Conservation (phyloP, 2,113 vertebrate genomes). For the Laterallus jamaicensis region DNA sequence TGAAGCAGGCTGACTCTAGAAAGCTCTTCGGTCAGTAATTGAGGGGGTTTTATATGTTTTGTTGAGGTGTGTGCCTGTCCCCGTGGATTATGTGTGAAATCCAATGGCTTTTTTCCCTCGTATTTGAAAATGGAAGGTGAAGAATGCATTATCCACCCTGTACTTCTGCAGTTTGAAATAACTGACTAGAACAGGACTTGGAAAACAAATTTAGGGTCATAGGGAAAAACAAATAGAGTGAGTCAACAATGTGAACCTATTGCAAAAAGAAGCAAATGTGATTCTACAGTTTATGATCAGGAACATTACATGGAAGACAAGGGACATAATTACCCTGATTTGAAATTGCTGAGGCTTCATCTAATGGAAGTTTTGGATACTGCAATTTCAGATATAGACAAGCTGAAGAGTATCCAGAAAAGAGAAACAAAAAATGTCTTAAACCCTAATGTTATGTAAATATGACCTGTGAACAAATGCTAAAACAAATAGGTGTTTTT, state of each 20-base stretch:
- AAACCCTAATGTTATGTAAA: neutral
- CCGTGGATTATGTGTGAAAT: neutral
- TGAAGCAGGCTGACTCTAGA: neutral
- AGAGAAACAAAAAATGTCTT: neutral
- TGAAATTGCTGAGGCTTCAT: neutral
- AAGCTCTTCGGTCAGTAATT: neutral
- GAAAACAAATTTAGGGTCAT: neutral
- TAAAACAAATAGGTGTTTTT: neutral
- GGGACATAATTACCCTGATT: neutral
- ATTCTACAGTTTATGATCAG: neutral
- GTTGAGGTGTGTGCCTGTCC: fast-evolving
- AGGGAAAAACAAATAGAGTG: neutral
- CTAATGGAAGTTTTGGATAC: neutral
- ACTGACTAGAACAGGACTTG: neutral
- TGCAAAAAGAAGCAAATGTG: neutral
- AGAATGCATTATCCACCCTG: neutral
- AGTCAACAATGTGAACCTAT: neutral
- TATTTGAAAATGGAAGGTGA: neutral
- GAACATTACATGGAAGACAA: neutral
- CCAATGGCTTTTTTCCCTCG: neutral
- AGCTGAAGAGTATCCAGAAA: neutral
- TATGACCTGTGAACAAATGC: neutral
- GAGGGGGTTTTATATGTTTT: neutral
- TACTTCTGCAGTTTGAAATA: neutral
- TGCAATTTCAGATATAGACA: neutral